Percentiles rank a stretch among this genome's conserved stretches.
phyloP scores from a whole-genome alignment of 2,888 invertebrate genomes.

The Sarcophaga variegata region DNA sequence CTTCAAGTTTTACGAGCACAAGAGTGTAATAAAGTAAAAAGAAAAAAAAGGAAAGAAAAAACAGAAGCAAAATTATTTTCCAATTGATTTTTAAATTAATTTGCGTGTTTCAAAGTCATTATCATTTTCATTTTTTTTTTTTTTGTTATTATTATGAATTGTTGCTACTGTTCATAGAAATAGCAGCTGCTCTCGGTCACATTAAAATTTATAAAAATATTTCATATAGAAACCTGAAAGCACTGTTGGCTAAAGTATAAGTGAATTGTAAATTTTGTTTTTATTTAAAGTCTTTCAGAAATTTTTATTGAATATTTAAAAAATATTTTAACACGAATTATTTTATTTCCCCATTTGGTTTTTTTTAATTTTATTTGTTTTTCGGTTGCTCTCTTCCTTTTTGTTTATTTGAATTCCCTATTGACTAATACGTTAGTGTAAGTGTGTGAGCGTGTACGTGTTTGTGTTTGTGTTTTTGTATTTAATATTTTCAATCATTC shows the following conservation, averaged over 20 bases:
- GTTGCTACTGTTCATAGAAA: neutral
- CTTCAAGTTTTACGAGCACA: neutral
- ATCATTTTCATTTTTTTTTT: slow-evolving; percentile 51
- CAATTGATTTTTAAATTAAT: slow-evolving; percentile 58
- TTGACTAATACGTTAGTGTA: neutral
- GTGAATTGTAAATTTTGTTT: too few species aligned
- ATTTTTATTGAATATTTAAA: too few species aligned
- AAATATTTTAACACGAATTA: too few species aligned
- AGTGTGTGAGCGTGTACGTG: too few species aligned
- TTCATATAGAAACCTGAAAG: too few species aligned
- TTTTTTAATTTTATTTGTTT: neutral
- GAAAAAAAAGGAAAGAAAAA: neutral
- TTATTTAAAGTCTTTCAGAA: too few species aligned
- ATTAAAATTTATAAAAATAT: too few species aligned
- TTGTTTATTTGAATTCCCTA: neutral
- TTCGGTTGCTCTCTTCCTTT: neutral
- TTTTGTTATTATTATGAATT: slow-evolving; percentile 9
- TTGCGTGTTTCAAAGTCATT: slow-evolving; percentile 69
- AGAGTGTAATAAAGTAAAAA: neutral
- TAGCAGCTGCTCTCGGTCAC: too few species aligned
- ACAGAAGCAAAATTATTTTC: slow-evolving; percentile 5
- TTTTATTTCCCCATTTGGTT: too few species aligned
- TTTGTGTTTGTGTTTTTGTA: slow-evolving; percentile 5
- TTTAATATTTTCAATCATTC: slow-evolving; percentile 34
- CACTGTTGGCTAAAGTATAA: too few species aligned